phyloP scores from a whole-genome alignment of 2,113 vertebrate species.

The Phylloscopus trochilus region DNA sequence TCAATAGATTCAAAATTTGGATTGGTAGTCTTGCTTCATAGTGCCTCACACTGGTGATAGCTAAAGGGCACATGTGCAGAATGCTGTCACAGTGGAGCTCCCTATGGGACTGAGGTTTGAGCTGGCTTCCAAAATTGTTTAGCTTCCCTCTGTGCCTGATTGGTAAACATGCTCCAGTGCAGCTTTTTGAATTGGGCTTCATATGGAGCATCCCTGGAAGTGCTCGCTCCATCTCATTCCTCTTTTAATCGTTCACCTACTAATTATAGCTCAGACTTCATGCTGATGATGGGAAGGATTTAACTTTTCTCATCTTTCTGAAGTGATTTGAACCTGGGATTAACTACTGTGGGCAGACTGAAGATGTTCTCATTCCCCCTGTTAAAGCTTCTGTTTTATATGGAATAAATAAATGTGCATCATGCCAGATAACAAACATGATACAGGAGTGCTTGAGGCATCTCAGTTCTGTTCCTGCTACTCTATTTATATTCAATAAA shows the following conservation, averaged over 20 bases:
- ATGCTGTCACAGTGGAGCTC: not conserved
- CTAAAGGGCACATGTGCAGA: not conserved
- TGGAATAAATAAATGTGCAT: constrained; percentile 36
- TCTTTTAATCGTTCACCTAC: not conserved
- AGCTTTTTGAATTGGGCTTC: not conserved
- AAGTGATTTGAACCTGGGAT: constrained; percentile 13
- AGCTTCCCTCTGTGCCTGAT: not conserved
- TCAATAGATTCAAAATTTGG: not conserved
- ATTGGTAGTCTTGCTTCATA: not conserved
- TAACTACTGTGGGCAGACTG: constrained; percentile 1
- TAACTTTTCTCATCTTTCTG: constrained; percentile 29
- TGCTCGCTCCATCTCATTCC: not conserved
- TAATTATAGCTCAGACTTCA: constrained; percentile 25
- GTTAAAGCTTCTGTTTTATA: constrained; percentile 8
- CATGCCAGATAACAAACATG: not conserved
- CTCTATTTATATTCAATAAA: constrained; percentile 41
- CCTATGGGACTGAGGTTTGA: not conserved
- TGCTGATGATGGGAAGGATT: not conserved
- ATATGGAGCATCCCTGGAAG: not conserved
- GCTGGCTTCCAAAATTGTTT: not conserved
- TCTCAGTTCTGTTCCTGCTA: not conserved
- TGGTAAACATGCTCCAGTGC: not conserved
- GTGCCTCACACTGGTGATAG: not conserved
- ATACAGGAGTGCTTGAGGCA: constrained; percentile 13
- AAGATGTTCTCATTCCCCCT: constrained; percentile 13